Evolutionary conservation across 2,113 vertebrate genomes (phyloP), one percentile per base, ranked within the genome.

Genomic region (Megaleporinus macrocephalus): DNA sequence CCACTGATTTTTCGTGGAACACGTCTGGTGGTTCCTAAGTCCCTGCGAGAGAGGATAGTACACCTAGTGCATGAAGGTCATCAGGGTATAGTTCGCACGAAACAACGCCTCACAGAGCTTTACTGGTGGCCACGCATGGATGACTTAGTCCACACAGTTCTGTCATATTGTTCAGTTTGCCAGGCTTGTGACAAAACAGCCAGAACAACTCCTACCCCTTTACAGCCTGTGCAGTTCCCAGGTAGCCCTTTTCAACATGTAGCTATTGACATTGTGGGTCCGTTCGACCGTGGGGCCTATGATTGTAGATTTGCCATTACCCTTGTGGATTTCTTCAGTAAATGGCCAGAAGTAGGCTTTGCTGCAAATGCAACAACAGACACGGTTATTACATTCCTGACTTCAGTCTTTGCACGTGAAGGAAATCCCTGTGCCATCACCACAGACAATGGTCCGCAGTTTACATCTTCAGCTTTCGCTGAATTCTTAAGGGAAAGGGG

Each of bases 341-440:
- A 84, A 59, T 78, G 81, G 76, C 75, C 76, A 22, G 82, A 68
- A 55, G 82, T 57, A 16, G n/a, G n/a, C n/a, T 83, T 84, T 47
- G 15, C 78, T 24, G n/a, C 33, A 3, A 59, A 44, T 30, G 55
- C 49, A 14, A 81, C 78, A 59, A 70, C 83, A 44, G 51, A 44
- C 7, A 59, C 63, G 5, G 13, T 80, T n/a, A 20, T 27, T 16
- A 49, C 62, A 59, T 80, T 84, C 36, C 51, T 69, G 51, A 26
- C 30, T 41, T 75, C 49, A 5, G 27, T 80, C 4, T 84, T 84
- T 68, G 49, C 41, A 18, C 24, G 15, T 24, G 41, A 84, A 41
- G 82, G 70, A 26, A 74, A 84, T 4, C 71, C 70, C 26, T 59
- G 73, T n/a, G 3, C 26, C 11, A 27, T 84, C 29, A 24, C 53